These are phyloP conservation scores for Cladopsammia gracilis DNA, from an alignment of 64 coral and sea anemone species.

Conservation along the genomic window DNA sequence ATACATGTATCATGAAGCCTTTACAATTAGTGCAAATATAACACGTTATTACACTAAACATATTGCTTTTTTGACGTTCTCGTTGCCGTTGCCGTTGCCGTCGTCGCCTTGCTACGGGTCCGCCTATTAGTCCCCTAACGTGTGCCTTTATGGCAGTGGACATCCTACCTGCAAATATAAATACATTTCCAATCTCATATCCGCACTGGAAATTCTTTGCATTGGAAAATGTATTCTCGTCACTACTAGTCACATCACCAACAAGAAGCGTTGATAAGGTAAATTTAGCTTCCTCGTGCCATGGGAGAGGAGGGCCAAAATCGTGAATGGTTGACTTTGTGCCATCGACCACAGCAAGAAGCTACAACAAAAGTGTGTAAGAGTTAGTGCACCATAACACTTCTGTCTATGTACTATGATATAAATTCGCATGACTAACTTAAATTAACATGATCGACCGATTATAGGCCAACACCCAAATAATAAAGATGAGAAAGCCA, in stretches of 20 bases:
- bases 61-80: too few species aligned
- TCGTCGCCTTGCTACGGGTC: too few species aligned
- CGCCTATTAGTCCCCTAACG: neutral
- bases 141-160: neutral
- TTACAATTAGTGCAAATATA: too few species aligned
- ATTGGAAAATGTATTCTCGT: neutral
- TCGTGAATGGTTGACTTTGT: slow-evolving; percentile 34
- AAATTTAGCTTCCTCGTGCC: slow-evolving; percentile 66
- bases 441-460: too few species aligned
- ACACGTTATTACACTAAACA: too few species aligned
- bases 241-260: slow-evolving; percentile 3
- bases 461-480: neutral
- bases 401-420: too few species aligned
- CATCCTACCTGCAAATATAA: slow-evolving; percentile 47
- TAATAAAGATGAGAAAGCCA: neutral
- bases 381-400: neutral
- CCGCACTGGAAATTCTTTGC: neutral
- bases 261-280: slow-evolving; percentile 41
- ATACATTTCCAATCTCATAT: slow-evolving; percentile 59
- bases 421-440: too few species aligned
- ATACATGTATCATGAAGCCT: too few species aligned
- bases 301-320: slow-evolving; percentile 62
- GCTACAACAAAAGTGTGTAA: neutral
- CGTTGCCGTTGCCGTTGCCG: too few species aligned
- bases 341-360: slow-evolving; percentile 55